Conservation (phyloP, 2,888 invertebrate genomes). For the Hyposoter didymator region DNA sequence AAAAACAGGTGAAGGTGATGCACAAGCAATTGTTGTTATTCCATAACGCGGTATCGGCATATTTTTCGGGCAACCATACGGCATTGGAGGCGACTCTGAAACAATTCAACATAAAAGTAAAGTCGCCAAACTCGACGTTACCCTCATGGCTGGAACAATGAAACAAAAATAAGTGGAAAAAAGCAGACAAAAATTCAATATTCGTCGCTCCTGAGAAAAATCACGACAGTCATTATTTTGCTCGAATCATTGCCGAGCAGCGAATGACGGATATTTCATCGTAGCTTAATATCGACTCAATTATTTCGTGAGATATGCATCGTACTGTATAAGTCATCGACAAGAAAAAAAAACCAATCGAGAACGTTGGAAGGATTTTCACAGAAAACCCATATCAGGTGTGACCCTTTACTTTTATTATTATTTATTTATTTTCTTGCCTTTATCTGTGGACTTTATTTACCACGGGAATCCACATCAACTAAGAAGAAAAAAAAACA, state of each 20-base stretch:
- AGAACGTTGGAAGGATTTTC: conserved; percentile 28
- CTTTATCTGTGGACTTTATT: conserved; percentile 57
- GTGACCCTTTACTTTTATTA: conserved; percentile 13
- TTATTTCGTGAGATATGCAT: conserved; percentile 59
- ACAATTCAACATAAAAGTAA: conserved; percentile 97
- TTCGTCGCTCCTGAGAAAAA: conserved; percentile 4
- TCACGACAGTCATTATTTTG: conserved; percentile 41
- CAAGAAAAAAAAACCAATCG: conserved; percentile 1
- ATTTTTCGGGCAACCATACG: conserved; percentile 98
- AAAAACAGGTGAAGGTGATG: conserved; percentile 96
- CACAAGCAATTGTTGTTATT: conserved; percentile 98
- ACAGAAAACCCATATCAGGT: conserved; percentile 33
- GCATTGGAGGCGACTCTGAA: conserved; percentile 97
- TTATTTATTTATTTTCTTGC: conserved; percentile 35
- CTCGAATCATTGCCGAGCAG: conserved; percentile 57
- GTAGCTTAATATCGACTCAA: conserved; percentile 55
- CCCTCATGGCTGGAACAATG: conserved; percentile 94
- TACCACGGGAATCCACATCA: background rate
- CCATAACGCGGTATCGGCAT: conserved; percentile 98
- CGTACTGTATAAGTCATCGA: conserved; percentile 34
- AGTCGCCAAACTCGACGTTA: conserved; percentile 90
- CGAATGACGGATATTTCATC: conserved; percentile 58
- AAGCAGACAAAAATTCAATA: background rate
- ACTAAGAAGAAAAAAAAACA: background rate
- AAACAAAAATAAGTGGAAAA: conserved; percentile 59